These are phyloP conservation scores for Oceanodroma leucorhoa DNA, from an alignment of 2,797 vertebrate genomes.

Conservation along the genomic window DNA sequence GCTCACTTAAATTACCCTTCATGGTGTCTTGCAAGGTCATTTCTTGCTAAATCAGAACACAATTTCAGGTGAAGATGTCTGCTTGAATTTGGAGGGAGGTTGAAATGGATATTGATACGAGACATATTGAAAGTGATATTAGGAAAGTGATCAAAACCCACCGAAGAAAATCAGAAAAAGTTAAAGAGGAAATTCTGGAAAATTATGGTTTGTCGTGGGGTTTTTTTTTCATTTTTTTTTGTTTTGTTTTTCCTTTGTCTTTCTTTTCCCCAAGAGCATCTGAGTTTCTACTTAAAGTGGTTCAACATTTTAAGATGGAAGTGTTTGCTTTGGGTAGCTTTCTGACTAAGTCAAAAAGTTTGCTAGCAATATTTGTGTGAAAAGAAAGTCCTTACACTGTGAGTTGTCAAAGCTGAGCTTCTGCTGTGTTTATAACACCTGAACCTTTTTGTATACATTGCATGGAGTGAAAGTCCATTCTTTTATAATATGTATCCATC, in stretches of 20 bases:
- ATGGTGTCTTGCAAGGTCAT: slow-evolving; percentile 5
- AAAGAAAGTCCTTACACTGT: background rate
- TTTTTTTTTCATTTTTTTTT: too few species aligned
- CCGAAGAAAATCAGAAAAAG: background rate
- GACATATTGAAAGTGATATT: background rate
- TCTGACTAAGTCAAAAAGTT: background rate
- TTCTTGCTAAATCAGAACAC: background rate
- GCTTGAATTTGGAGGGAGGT: background rate
- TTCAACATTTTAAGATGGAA: background rate
- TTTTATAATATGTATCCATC: background rate
- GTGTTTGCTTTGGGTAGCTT: background rate
- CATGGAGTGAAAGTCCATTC: background rate
- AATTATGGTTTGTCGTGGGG: background rate
- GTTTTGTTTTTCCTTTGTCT: background rate
- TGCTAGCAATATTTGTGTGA: background rate
- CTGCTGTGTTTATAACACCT: background rate
- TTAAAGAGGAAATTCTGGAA: background rate
- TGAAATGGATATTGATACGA: slow-evolving; percentile 8
- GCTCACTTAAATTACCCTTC: background rate
- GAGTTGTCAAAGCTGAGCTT: background rate
- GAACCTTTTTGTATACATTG: background rate
- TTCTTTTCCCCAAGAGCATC: background rate
- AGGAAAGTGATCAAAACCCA: background rate
- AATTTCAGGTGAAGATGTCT: background rate
- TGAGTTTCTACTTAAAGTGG: background rate